Evolutionary conservation across 1,140 invertebrate genomes (phyloP).

Genomic region (Gonioctena quinquepunctata): DNA sequence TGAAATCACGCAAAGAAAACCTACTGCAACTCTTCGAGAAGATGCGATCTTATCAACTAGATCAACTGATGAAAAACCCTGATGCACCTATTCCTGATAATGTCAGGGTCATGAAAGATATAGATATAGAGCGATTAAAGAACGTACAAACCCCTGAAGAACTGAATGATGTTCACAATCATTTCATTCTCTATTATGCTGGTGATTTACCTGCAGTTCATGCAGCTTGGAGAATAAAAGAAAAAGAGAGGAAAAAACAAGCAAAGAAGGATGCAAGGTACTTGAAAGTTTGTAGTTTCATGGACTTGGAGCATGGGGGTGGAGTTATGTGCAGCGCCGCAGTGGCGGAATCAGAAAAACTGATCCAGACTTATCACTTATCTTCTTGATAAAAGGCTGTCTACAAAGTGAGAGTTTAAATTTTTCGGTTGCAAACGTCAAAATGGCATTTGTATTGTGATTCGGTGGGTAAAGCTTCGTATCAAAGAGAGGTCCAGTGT

Average conservation of each 20-base stretch:
- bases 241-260: slow-evolving; percentile 65
- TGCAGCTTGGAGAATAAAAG: slow-evolving; percentile 67
- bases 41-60: slow-evolving; percentile 90
- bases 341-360: no score
- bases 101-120: slow-evolving; percentile 80
- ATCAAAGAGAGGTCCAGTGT: no score
- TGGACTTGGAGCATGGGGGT: no score
- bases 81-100: slow-evolving; percentile 84
- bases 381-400: no score
- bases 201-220: slow-evolving; percentile 86
- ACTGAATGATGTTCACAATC: slow-evolving; percentile 88
- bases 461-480: no score
- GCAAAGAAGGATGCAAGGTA: slow-evolving; percentile 60
- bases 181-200: slow-evolving; percentile 92
- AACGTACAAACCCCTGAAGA: slow-evolving; percentile 88
- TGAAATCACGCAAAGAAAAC: slow-evolving; percentile 85
- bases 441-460: no score
- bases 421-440: no score
- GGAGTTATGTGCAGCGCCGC: no score
- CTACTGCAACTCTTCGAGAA: slow-evolving; percentile 83
- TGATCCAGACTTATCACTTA: no score
- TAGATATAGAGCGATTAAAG: slow-evolving; percentile 83
- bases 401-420: no score
- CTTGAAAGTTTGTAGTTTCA: background rate
- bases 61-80: slow-evolving; percentile 80